A percentile compares a stretch with the other conserved stretches of the same genome.
phyloP scores from a whole-genome alignment of 2,113 vertebrate species.

The Rhombomys opimus region DNA sequence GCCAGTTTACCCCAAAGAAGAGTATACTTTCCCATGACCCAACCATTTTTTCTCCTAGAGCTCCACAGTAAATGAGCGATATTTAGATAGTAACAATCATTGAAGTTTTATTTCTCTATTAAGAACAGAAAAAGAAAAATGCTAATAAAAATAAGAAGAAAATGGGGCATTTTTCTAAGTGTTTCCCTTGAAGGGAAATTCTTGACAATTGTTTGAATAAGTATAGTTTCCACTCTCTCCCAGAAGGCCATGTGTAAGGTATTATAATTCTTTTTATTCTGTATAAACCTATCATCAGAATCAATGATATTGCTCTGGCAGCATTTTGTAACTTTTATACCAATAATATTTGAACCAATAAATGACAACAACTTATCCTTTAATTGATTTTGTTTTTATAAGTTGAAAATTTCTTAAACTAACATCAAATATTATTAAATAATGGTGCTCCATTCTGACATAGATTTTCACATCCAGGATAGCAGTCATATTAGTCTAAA shows the following conservation, averaged over 20 bases:
- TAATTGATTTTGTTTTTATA: constrained; percentile 43
- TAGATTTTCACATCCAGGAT: background rate
- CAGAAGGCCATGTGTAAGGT: constrained; percentile 59
- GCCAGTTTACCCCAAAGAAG: background rate
- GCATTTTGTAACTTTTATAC: constrained; percentile 41
- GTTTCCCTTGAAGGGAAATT: background rate
- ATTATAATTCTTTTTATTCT: constrained; percentile 65
- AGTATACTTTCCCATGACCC: background rate
- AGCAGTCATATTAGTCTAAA: constrained; percentile 7
- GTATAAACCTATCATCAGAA: constrained; percentile 35
- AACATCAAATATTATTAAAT: background rate
- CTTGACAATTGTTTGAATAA: constrained; percentile 27
- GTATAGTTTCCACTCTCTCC: constrained; percentile 36
- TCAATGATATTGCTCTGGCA: constrained; percentile 35
- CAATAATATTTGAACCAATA: background rate
- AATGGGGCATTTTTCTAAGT: background rate
- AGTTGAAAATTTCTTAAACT: constrained; percentile 3
- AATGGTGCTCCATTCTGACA: background rate
- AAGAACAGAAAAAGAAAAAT: too few species aligned
- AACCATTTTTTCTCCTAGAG: background rate
- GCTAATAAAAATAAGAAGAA: background rate
- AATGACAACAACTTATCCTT: constrained; percentile 28
- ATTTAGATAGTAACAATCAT: background rate
- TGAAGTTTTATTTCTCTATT: constrained; percentile 47
- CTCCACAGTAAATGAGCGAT: background rate